Evolutionary conservation across 2,888 invertebrate genomes (phyloP), one percentile per base, ranked within the genome.

Genomic region (Caenorhabditis plicata): DNA sequence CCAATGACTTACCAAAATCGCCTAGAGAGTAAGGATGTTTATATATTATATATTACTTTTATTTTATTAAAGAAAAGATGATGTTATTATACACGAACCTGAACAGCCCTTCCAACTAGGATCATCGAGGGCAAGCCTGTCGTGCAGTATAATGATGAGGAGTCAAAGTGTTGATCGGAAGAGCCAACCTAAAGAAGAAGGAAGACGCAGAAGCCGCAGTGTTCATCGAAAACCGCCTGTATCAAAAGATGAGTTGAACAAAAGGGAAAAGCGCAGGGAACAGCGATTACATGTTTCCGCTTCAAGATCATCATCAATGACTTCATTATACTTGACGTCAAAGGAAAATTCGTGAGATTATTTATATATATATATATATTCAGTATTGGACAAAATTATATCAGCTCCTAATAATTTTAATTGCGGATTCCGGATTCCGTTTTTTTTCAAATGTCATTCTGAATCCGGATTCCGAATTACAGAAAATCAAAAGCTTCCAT

Each of bases 71-170:
- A 46, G 58, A 20, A 56, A 52, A 39, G 52, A 64, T 19, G 56
- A 64, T 25, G 40, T 68, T 26, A 41, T 68, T 9, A 53, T 68
- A n/a, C 68, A 68, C 42, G 65, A 68, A 39, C 56, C 57, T 4
- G 51, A 48, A 4, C 48, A 57, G 29, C 50, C 60, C 9, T 68
- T 68, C 52, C 56, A 55, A 32, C 42, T 56, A 2, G 68, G 68
- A 22, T 68, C 68, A 4, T 62, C 63, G 5, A 55, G 57, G 41
- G 65, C 64, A 15, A 51, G 57, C 25, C 32, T 68, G 2, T 55
- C 60, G 1, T 65, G 65, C 25, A 65, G 56, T 23, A 63, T 68
- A 8, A 42, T 62, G 40, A 43, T 60, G 5, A 46, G 64, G 32
- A 58, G 57, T 48, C 45, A 46, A 23, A 64, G 55, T 44, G 20